These are phyloP conservation scores for Drosophila tripunctata DNA, from an alignment of 2,888 invertebrate species.

Conservation along the genomic window DNA sequence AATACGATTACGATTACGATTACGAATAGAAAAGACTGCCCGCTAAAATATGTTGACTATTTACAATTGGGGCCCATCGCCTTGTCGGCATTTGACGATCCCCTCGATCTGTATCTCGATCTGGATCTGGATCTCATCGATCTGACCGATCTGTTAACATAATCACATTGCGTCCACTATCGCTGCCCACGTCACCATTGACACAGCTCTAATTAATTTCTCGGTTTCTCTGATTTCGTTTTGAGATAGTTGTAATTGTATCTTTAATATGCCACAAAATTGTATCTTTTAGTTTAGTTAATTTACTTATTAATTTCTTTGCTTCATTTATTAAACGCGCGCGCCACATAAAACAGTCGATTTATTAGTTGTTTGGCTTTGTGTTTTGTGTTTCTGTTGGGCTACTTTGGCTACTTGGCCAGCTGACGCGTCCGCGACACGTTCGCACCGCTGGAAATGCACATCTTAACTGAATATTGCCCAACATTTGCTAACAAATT, in stretches of 20 bases:
- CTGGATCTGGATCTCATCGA: conserved; percentile 46
- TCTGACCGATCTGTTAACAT: conserved; percentile 16
- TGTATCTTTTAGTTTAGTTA: conserved; percentile 1
- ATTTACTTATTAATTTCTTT: conserved; percentile 50
- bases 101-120: conserved; percentile 44
- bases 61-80: conserved; percentile 43
- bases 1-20: conserved; percentile 28
- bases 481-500: conserved; percentile 66
- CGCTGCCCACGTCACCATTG: conserved; percentile 8
- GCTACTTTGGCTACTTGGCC: conserved; percentile 50
- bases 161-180: conserved; percentile 31
- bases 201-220: neutral
- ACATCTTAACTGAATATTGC: conserved; percentile 81
- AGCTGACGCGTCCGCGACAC: conserved; percentile 78
- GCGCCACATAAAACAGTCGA: conserved; percentile 27
- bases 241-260: conserved; percentile 12
- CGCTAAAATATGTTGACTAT: conserved; percentile 42
- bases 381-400: conserved; percentile 21
- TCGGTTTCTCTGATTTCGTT: neutral
- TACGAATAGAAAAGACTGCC: conserved; percentile 36
- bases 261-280: conserved; percentile 4
- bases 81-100: conserved; percentile 46
- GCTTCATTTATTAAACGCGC: conserved; percentile 19
- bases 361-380: conserved; percentile 12
- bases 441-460: conserved; percentile 82